Evolutionary conservation across 1,140 invertebrate species (phyloP).

Genomic region (Atopsyche davidsoni): DNA sequence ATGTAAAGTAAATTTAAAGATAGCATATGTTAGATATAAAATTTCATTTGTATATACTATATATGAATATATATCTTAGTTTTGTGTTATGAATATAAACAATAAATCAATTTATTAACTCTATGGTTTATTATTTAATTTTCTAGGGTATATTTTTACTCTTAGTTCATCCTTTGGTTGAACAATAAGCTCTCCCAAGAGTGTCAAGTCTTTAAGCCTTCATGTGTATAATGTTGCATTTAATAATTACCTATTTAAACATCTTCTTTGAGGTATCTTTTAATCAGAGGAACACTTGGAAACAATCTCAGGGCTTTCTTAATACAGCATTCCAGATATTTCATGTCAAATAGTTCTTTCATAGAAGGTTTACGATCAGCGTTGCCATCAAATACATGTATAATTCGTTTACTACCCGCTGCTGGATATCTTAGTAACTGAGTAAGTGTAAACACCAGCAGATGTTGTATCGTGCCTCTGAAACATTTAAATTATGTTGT

Average conservation of each 20-base stretch:
- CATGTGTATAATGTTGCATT: not conserved
- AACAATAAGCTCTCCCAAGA: slow-evolving; percentile 52
- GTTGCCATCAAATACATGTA: slow-evolving; percentile 52
- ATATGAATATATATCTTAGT: too few species aligned
- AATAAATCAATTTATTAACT: too few species aligned
- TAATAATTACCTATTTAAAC: slow-evolving; percentile 45
- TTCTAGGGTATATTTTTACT: slow-evolving; percentile 41
- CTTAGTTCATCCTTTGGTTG: slow-evolving; percentile 50
- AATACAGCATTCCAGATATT: slow-evolving; percentile 63
- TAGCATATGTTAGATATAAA: too few species aligned
- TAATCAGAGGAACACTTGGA: slow-evolving; percentile 64
- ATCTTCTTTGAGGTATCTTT: slow-evolving; percentile 53
- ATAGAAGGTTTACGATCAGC: slow-evolving; percentile 47
- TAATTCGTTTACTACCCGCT: slow-evolving; percentile 58
- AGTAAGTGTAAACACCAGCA: slow-evolving; percentile 58
- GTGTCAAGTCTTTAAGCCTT: slow-evolving; percentile 47
- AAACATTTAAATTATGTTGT: slow-evolving; percentile 29
- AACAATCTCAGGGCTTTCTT: slow-evolving; percentile 59
- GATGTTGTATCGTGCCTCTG: slow-evolving; percentile 74
- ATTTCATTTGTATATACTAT: too few species aligned
- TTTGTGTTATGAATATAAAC: too few species aligned
- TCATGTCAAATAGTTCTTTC: slow-evolving; percentile 57
- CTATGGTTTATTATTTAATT: too few species aligned
- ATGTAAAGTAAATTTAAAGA: too few species aligned
- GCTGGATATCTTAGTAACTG: slow-evolving; percentile 58